Conservation (phyloP, 2,797 vertebrate genomes). For the Cossypha polioptera region DNA sequence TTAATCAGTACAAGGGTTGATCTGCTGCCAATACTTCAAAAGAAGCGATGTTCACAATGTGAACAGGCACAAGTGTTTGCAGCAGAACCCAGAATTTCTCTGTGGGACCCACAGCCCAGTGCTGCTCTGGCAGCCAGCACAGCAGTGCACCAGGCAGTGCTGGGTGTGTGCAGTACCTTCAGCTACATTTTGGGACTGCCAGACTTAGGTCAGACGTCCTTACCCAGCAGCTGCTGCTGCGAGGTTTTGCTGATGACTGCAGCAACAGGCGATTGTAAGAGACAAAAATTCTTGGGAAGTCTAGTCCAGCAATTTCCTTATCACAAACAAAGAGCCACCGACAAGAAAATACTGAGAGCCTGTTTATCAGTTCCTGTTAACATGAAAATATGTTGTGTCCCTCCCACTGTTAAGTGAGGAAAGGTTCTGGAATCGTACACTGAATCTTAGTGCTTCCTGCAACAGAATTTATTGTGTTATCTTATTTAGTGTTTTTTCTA, state of each 20-base stretch:
- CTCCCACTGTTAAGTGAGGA: neutral
- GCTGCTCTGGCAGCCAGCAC: neutral
- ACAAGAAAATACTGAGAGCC: neutral
- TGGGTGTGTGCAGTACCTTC: neutral
- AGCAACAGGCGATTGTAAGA: neutral
- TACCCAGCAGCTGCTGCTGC: neutral
- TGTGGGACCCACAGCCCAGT: fast-evolving
- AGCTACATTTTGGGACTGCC: neutral
- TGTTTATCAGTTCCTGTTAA: conserved; percentile 30
- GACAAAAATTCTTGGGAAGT: neutral
- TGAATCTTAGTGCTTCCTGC: neutral
- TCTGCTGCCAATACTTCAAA: neutral
- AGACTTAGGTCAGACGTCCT: neutral
- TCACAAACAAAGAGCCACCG: conserved; percentile 6
- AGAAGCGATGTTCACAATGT: neutral
- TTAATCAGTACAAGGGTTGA: neutral
- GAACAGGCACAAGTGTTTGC: neutral
- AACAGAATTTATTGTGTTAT: neutral
- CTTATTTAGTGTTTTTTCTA: neutral
- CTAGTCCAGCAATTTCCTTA: neutral
- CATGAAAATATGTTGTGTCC: neutral
- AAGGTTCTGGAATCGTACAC: neutral
- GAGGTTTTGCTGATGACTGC: neutral
- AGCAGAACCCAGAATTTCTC: neutral
- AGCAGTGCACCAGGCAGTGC: fast-evolving